Percentiles rank a stretch among this genome's conserved stretches.
These are phyloP conservation scores for Drosophila lacertosa DNA, from an alignment of 1,140 invertebrate genomes.

Conservation along the genomic window DNA sequence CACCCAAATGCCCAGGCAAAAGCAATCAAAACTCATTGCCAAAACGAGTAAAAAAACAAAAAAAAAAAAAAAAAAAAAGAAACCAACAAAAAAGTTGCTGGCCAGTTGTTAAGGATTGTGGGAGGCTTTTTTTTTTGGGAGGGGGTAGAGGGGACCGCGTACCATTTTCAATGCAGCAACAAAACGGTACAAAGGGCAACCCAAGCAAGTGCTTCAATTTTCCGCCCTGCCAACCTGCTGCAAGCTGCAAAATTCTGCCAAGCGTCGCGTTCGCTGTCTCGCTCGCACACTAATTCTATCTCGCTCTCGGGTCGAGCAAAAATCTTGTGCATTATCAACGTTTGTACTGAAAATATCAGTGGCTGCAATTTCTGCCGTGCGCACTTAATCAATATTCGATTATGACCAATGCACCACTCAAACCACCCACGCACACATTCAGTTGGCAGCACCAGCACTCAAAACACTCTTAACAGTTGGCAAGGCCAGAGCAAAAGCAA, in stretches of 20 bases:
- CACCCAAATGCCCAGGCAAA: slow-evolving; percentile 76
- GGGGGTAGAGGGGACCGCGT: not conserved
- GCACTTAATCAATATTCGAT: slow-evolving; percentile 82
- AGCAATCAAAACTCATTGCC: slow-evolving; percentile 81
- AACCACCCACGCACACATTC: slow-evolving; percentile 4
- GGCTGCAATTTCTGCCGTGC: slow-evolving; percentile 37
- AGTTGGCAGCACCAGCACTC: slow-evolving; percentile 1
- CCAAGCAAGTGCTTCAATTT: slow-evolving; percentile 75
- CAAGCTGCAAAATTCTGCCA: slow-evolving; percentile 23
- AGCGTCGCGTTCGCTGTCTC: not conserved
- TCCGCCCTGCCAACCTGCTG: slow-evolving; percentile 70
- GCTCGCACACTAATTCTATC: slow-evolving; percentile 4
- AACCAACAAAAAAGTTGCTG: slow-evolving; percentile 19
- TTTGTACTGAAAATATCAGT: slow-evolving; percentile 77
- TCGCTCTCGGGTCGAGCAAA: slow-evolving; percentile 13
- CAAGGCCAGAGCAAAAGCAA: slow-evolving; percentile 1
- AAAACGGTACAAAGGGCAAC: slow-evolving; percentile 45
- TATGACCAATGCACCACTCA: slow-evolving; percentile 40
- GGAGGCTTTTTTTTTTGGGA: no score
- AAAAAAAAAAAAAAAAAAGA: slow-evolving; percentile 8
- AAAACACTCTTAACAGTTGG: slow-evolving; percentile 32
- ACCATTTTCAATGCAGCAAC: slow-evolving; percentile 55
- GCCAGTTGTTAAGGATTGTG: slow-evolving; percentile 25
- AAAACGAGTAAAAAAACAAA: slow-evolving; percentile 57
- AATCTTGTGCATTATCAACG: slow-evolving; percentile 70